Evolutionary conservation across 1,140 invertebrate genomes (phyloP).

Genomic region (Trichonephila clavipes): DNA sequence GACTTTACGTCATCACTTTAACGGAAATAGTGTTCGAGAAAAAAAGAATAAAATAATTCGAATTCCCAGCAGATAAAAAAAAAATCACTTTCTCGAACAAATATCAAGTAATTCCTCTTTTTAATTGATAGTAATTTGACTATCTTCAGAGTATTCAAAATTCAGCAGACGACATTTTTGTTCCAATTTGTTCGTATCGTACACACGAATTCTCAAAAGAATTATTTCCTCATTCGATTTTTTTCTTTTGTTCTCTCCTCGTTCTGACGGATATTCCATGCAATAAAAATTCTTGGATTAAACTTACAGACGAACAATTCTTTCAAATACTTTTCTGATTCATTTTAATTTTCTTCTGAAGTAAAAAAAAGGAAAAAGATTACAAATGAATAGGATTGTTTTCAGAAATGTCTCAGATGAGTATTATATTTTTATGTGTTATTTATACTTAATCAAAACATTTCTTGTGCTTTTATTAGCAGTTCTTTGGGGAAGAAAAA

Average conservation of each 20-base stretch:
- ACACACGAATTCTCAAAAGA: slow-evolving; percentile 22
- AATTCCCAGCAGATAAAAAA: not conserved
- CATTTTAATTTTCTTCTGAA: slow-evolving; percentile 20
- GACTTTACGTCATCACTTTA: slow-evolving; percentile 30
- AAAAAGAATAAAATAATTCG: slow-evolving; percentile 33
- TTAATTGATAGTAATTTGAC: slow-evolving; percentile 62
- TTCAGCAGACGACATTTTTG: slow-evolving; percentile 40
- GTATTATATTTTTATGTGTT: not conserved
- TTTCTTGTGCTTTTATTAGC: not conserved
- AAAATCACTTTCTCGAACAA: slow-evolving; percentile 56
- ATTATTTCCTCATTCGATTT: slow-evolving; percentile 7
- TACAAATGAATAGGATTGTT: not conserved
- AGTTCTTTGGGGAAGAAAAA: not conserved
- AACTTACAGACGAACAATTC: slow-evolving; percentile 33
- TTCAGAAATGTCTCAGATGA: not conserved
- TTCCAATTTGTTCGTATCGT: slow-evolving; percentile 51
- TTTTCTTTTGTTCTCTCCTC: not conserved
- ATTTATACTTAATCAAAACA: slow-evolving; percentile 6
- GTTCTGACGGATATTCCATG: slow-evolving; percentile 24
- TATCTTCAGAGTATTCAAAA: slow-evolving; percentile 17
- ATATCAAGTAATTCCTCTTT: slow-evolving; percentile 48
- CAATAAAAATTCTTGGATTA: slow-evolving; percentile 28
- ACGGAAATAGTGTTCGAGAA: not conserved
- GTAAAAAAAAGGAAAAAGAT: not conserved
- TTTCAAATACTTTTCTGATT: slow-evolving; percentile 55